Evolutionary conservation across 1,140 invertebrate species (phyloP), one percentile per base, ranked within the genome.

Genomic region (Ceratina calcarata): DNA sequence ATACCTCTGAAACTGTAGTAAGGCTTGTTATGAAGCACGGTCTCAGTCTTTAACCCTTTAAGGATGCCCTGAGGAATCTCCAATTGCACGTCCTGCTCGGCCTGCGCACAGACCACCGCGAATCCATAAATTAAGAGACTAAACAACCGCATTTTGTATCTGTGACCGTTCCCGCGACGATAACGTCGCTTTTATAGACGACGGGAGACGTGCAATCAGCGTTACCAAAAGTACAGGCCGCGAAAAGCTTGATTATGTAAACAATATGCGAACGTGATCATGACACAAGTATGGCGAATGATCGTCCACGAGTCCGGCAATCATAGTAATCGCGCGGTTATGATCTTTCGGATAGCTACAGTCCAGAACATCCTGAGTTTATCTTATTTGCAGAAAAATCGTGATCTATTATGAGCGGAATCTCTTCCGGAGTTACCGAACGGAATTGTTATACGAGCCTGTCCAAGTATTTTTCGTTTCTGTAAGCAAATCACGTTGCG

Each of bases 1-100:
- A 96, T 94, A 3, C 94, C 94, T 68, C 94, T 94, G 81, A 95
- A 95, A 83, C 93, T 94, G 66, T 93, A 94, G 62, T 91, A 91
- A 0, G 88, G 74, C 61, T 85, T 89, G 18, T 84, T 87, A 51
- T 86, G 81, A 12, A 80, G 81, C 49, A 86, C 68, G 12, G 90
- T 90, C 2, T 67, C 84, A 0, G 80, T 84, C 77, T 91, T 90
- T 22, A 89, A 18, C 3, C 92, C 92, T 20, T 90, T 91, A 4
- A 93, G 65, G 2, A 81, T 78, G 2, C 91, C 92, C 62, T 91
- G 90, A 49, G 88, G 75, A 78, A 91, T 90, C 20, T 89, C 88
- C 18, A 92, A 32, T 58, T 75, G 78, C 27, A 91, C 81, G 24
- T 91, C 87, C 49, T 92, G 89, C 2, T 87, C 68, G 2, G 81